Evolutionary conservation across 2,888 invertebrate species (phyloP).

Genomic region (Amitus sp.): DNA sequence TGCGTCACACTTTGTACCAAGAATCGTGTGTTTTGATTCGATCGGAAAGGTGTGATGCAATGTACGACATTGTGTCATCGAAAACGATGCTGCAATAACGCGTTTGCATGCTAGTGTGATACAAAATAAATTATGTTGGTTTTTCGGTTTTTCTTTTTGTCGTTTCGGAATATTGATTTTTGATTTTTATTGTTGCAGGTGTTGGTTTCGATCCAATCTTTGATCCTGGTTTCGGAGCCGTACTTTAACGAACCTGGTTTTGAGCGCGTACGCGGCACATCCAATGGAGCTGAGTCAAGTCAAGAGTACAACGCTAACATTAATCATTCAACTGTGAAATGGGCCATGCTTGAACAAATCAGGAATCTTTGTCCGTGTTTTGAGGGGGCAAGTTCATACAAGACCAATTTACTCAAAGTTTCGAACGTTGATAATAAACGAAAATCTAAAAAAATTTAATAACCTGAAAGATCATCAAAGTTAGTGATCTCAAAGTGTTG

Average conservation of each 20-base stretch:
- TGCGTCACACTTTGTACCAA: background rate
- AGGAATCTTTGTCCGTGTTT: constrained; percentile 91
- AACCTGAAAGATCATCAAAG: too few species aligned
- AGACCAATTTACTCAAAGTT: too few species aligned
- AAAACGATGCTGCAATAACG: too few species aligned
- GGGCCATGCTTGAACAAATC: constrained; percentile 96
- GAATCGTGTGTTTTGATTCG: too few species aligned
- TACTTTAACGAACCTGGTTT: constrained; percentile 97
- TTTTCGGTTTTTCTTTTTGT: background rate
- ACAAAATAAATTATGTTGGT: too few species aligned
- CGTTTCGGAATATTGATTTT: background rate
- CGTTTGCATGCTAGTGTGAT: too few species aligned
- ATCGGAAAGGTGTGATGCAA: too few species aligned
- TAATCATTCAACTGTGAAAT: constrained; percentile 92
- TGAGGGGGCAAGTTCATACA: constrained; percentile 75
- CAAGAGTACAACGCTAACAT: constrained; percentile 96
- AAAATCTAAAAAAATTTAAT: too few species aligned
- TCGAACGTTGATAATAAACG: too few species aligned
- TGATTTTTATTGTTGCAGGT: constrained; percentile 68
- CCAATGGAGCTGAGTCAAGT: constrained; percentile 88
- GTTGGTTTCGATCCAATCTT: constrained; percentile 90
- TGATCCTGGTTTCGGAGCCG: constrained; percentile 92
- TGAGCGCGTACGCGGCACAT: constrained; percentile 89
- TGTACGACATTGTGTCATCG: too few species aligned
- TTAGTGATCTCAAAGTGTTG: too few species aligned